Conservation (phyloP, 2,113 vertebrate genomes). For the Prunella himalayana region DNA sequence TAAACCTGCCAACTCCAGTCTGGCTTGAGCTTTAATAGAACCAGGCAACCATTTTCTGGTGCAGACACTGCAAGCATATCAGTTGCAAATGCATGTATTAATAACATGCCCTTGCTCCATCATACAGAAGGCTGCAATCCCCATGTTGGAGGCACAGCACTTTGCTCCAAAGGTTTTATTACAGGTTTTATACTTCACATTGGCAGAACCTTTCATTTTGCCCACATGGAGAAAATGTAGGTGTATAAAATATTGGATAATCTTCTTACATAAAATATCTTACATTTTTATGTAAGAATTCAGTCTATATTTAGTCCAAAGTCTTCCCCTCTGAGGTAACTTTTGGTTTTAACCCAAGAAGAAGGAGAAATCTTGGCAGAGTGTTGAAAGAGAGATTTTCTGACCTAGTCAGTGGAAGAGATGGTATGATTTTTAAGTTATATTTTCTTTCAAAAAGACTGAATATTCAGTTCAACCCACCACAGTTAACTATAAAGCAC, state of each 20-base stretch:
- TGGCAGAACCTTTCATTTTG: neutral
- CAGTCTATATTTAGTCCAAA: neutral
- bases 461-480: neutral
- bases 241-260: conserved; percentile 1
- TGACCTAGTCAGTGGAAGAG: neutral
- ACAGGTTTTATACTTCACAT: neutral
- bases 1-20: conserved; percentile 48
- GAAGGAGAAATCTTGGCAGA: neutral
- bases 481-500: neutral
- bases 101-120: neutral
- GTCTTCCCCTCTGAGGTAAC: neutral
- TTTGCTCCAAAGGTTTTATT: neutral
- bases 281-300: neutral
- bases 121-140: neutral
- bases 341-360: neutral
- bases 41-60: conserved; percentile 29
- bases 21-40: conserved; percentile 51
- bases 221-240: neutral
- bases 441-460: neutral
- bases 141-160: neutral
- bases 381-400: neutral
- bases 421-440: neutral
- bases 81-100: neutral
- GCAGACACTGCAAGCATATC: neutral
- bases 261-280: neutral